Conservation (phyloP, 1,140 invertebrate species). For the Battus philenor region DNA sequence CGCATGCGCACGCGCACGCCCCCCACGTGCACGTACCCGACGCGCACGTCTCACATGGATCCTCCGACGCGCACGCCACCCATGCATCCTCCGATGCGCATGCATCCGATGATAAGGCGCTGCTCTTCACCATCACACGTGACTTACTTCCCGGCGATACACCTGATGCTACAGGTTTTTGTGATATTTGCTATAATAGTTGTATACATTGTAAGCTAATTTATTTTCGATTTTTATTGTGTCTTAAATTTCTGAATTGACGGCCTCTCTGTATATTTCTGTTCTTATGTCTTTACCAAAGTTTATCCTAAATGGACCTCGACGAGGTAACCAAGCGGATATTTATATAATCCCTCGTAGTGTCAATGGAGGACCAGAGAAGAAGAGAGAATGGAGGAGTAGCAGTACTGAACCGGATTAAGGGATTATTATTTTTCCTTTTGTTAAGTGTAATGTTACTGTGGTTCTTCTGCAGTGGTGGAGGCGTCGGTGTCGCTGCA, state of each 20-base stretch:
- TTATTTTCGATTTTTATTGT: not conserved
- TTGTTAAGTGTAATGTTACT: too few species aligned
- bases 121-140: conserved; percentile 80
- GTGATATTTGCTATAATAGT: not conserved
- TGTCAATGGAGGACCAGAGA: too few species aligned
- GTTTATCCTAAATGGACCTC: too few species aligned
- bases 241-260: too few species aligned
- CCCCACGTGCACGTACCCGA: conserved; percentile 54
- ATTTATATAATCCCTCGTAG: too few species aligned
- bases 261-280: too few species aligned
- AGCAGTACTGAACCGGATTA: too few species aligned
- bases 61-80: conserved; percentile 63
- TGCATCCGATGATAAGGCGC: conserved; percentile 75
- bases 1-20: conserved; percentile 38
- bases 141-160: conserved; percentile 40
- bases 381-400: too few species aligned
- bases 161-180: conserved; percentile 29
- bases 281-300: too few species aligned
- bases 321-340: too few species aligned
- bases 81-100: conserved; percentile 38
- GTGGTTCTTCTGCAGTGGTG: conserved; percentile 56
- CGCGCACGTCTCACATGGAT: conserved; percentile 29
- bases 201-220: not conserved
- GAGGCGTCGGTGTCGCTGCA: conserved; percentile 78
- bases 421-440: too few species aligned